Percentiles rank a stretch among this genome's conserved stretches.
Conservation (phyloP, 2,888 invertebrate species). For the Pelosia muscerda region DNA sequence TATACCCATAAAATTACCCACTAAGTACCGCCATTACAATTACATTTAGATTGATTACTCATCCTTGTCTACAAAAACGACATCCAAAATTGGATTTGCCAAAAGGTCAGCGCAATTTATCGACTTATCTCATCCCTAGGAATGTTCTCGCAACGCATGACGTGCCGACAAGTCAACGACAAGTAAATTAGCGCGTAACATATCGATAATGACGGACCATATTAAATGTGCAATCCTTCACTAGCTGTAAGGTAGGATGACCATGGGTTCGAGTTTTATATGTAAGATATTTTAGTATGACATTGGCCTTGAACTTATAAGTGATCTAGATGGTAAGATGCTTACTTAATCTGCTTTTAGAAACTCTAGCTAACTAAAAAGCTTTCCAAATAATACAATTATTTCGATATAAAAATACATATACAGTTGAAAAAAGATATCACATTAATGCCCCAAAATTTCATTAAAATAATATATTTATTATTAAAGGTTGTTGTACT, state of each 20-base stretch:
- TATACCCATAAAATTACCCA: slow-evolving; percentile 29
- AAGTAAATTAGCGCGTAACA: slow-evolving; percentile 80
- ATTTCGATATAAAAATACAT: too few relatives aligned
- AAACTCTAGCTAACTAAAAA: too few relatives aligned
- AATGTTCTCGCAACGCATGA: slow-evolving; percentile 41
- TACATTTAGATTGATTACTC: slow-evolving; percentile 41
- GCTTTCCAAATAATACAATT: too few relatives aligned
- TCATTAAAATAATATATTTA: too few relatives aligned
- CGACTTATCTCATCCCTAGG: slow-evolving; percentile 47
- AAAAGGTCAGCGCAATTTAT: slow-evolving; percentile 50
- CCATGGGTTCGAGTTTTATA: slow-evolving; percentile 22
- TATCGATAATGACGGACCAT: slow-evolving; percentile 78
- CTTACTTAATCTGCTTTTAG: too few relatives aligned
- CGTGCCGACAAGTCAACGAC: slow-evolving; percentile 51
- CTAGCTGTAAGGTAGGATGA: slow-evolving; percentile 39
- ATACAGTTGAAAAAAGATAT: too few relatives aligned
- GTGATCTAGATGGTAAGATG: too few relatives aligned
- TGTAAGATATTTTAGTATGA: background rate
- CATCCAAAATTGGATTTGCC: slow-evolving; percentile 47
- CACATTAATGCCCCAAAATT: too few relatives aligned
- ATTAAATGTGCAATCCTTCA: slow-evolving; percentile 65
- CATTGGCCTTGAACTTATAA: background rate
- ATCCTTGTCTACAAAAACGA: slow-evolving; percentile 24
- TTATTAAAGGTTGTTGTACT: too few relatives aligned
- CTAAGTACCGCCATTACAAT: slow-evolving; percentile 30